Conservation (phyloP, 1,140 invertebrate genomes). For the Babylonia areolata region DNA sequence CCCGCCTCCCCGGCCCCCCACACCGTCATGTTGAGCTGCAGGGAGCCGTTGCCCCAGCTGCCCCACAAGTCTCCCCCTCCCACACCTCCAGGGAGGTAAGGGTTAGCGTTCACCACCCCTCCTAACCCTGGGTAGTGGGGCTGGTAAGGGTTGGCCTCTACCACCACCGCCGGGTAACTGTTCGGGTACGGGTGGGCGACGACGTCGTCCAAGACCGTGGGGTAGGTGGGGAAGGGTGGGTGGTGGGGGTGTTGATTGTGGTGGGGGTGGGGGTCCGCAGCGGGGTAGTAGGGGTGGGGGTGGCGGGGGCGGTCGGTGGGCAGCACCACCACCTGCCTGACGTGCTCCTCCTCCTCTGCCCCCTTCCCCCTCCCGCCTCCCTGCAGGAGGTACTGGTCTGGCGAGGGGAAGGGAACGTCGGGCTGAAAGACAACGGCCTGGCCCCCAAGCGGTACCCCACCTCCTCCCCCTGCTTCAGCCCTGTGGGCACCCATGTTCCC, state of each 20-base stretch:
- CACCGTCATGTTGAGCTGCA: neutral
- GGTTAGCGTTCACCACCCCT: neutral
- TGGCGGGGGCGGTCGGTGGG: neutral
- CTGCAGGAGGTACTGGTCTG: neutral
- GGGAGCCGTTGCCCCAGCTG: neutral
- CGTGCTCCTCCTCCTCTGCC: neutral
- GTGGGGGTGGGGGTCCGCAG: neutral
- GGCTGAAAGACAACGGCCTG: neutral
- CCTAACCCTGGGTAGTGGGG: neutral
- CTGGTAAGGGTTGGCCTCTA: neutral
- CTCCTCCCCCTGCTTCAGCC: neutral
- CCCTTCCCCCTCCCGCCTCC: no score
- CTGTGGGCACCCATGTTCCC: neutral
- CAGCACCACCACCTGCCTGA: neutral
- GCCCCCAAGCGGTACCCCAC: neutral
- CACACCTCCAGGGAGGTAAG: neutral
- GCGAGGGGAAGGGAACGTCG: neutral
- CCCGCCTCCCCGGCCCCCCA: neutral
- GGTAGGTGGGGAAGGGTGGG: neutral
- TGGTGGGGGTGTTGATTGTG: no score
- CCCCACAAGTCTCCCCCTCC: neutral
- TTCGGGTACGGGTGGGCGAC: neutral
- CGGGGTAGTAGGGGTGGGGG: neutral
- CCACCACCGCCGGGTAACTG: neutral
- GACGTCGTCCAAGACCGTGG: neutral